Evolutionary conservation across 2,888 invertebrate species (phyloP), one percentile per base, ranked within the genome.

Genomic region (Deroplatys truncata): DNA sequence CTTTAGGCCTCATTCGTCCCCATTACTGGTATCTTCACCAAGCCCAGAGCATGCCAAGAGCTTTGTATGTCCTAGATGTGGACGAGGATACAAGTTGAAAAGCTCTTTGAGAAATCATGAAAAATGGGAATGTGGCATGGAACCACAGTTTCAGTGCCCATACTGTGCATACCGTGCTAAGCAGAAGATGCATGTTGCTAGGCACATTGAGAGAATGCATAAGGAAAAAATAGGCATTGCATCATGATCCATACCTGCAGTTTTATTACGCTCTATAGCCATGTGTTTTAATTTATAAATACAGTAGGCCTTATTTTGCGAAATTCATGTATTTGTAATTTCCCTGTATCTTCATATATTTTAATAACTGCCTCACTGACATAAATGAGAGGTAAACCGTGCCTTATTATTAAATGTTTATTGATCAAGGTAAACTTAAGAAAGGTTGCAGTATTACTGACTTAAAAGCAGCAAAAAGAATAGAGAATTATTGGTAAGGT

Each of bases 21-120:
- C 88, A 31, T 28, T 88, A 28, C 29, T 88, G 35, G 82, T 84
- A 49, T 86, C 89, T 56, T 72, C 89, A 29, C 87, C 56, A 35
- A 49, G 49, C n/a, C 83, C 28, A 49, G 84, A 56, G 28, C 82
- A 49, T 82, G 84, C 87, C 28, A 88, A 91, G 88, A 90, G 91
- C 91, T 90, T 92, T 92, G 92, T 92, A 90, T 97, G 97, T 93
- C 96, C 96, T 89, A 97, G 97, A 92, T 98, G 98, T 94, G 97
- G 97, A 91, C 95, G 98, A 91, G 96, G 97, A 91, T 98, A 98
- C 94, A 98, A 98, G 93, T 95, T 98, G 92, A 98, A 98, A 94
- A 97, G 97, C 92, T 97, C 97, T 91, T 94, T 97, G 92, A 95
- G 97, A 91, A 97, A 97, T 93, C 97, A 97, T 93, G 97, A 97